Percentiles rank a stretch among this genome's conserved stretches.
Conservation (phyloP, 2,888 invertebrate species). For the Ryuthela nishihirai region DNA sequence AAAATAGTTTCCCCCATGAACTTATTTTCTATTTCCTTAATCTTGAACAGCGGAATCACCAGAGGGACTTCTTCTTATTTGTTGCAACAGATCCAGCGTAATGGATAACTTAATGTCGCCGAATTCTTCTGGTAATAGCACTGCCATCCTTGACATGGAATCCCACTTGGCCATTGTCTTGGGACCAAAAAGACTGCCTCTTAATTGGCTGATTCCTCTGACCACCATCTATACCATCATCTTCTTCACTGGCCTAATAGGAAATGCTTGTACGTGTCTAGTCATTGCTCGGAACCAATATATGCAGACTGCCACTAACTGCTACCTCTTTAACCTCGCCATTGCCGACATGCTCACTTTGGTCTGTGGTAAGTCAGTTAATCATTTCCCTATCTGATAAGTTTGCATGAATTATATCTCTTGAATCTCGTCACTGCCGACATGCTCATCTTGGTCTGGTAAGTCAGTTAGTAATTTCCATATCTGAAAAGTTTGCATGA, state of each 20-base stretch:
- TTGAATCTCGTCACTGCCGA: constrained; percentile 49
- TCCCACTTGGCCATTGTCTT: constrained; percentile 42
- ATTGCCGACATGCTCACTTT: constrained; percentile 48
- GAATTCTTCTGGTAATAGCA: no score
- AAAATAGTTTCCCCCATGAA: no score
- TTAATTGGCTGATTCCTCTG: constrained; percentile 46
- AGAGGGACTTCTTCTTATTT: no score
- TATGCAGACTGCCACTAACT: constrained; percentile 50
- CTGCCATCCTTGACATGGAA: no score
- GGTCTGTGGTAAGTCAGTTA: constrained; percentile 47
- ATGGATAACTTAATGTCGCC: no score
- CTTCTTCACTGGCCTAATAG: constrained; percentile 46
- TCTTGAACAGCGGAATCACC: no score
- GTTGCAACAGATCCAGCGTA: no score
- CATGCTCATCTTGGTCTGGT: constrained; percentile 48
- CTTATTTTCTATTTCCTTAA: no score
- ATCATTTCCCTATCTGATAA: no score
- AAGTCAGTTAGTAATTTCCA: no score
- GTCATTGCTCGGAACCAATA: constrained; percentile 48
- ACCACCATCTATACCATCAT: constrained; percentile 47
- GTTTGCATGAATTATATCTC: no score
- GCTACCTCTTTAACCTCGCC: constrained; percentile 49
- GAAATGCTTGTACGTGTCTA: constrained; percentile 47
- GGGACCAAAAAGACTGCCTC: constrained; percentile 46
- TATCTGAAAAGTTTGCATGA: no score